Conservation (phyloP, 1,140 invertebrate species). For the Chionoecetes opilio region DNA sequence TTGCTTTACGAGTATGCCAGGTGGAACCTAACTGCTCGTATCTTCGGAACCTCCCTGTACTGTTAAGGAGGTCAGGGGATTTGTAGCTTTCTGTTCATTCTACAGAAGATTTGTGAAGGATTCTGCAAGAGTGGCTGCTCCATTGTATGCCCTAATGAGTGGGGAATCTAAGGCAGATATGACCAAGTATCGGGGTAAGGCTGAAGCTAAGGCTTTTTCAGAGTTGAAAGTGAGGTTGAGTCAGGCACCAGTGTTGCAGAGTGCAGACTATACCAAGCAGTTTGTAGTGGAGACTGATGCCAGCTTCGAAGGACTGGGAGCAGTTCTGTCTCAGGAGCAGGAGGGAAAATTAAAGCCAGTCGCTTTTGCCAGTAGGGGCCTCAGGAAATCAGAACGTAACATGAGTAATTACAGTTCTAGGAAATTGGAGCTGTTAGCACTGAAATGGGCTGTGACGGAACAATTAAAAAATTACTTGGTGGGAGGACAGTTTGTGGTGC, state of each 20-base stretch:
- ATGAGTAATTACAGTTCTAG: slow-evolving; percentile 48
- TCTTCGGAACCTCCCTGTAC: too few relatives aligned
- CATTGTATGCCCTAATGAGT: slow-evolving; percentile 7
- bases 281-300: slow-evolving; percentile 44
- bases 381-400: slow-evolving; percentile 43
- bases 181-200: too few relatives aligned
- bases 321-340: too few relatives aligned
- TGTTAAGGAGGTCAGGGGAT: slow-evolving; percentile 12
- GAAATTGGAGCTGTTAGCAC: slow-evolving; percentile 46
- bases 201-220: too few relatives aligned
- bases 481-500: not conserved
- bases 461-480: slow-evolving; percentile 21
- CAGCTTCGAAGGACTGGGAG: slow-evolving; percentile 27
- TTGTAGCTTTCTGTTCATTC: slow-evolving; percentile 43
- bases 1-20: too few relatives aligned
- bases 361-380: not conserved
- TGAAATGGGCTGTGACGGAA: slow-evolving; percentile 40
- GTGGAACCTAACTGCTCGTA: too few relatives aligned
- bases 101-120: slow-evolving; percentile 10
- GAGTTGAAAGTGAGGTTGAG: not conserved
- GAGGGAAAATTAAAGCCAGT: slow-evolving; percentile 39
- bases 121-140: not conserved
- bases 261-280: not conserved
- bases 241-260: not conserved
- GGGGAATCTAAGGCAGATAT: not conserved